phyloP scores from a whole-genome alignment of 2,888 invertebrate species.

The Cryptus armator region DNA sequence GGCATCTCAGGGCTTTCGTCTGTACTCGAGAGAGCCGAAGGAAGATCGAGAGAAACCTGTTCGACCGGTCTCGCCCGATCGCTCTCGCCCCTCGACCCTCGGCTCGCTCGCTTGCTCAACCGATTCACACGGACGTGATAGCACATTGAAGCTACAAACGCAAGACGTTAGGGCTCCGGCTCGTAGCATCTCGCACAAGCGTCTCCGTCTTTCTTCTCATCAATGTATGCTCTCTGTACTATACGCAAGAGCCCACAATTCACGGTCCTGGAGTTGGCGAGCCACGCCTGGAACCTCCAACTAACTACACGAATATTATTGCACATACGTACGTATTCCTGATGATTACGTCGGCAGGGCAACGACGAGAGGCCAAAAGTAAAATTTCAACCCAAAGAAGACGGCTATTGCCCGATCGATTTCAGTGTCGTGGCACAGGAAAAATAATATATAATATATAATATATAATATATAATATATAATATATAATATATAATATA shows the following conservation, averaged over 20 bases:
- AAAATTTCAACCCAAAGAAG: neutral
- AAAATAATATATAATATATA: too few species aligned
- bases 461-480: too few species aligned
- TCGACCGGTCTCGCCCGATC: conserved; percentile 78
- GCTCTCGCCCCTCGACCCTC: conserved; percentile 34
- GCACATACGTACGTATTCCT: conserved; percentile 11
- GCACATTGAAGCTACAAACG: conserved; percentile 43
- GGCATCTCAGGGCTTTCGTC: conserved; percentile 78
- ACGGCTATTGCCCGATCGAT: too few species aligned
- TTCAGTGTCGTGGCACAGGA: too few species aligned
- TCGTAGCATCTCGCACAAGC: conserved; percentile 61
- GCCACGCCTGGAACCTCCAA: conserved; percentile 60
- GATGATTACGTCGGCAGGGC: conserved; percentile 41
- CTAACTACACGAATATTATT: conserved; percentile 34
- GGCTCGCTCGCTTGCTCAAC: conserved; percentile 41
- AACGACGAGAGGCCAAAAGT: conserved; percentile 49
- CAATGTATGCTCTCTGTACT: conserved; percentile 20
- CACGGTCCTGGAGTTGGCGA: conserved; percentile 63
- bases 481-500: too few species aligned
- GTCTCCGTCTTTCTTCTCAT: conserved; percentile 21
- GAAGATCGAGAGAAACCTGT: conserved; percentile 80
- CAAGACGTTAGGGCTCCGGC: conserved; percentile 34
- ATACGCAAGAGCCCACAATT: conserved; percentile 58
- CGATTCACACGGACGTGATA: conserved; percentile 77
- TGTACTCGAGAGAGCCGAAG: conserved; percentile 70